A percentile compares a stretch with the other conserved stretches of the same genome.
Evolutionary conservation across 2,888 invertebrate species (phyloP).

Genomic region (Dolichopus griseipennis): DNA sequence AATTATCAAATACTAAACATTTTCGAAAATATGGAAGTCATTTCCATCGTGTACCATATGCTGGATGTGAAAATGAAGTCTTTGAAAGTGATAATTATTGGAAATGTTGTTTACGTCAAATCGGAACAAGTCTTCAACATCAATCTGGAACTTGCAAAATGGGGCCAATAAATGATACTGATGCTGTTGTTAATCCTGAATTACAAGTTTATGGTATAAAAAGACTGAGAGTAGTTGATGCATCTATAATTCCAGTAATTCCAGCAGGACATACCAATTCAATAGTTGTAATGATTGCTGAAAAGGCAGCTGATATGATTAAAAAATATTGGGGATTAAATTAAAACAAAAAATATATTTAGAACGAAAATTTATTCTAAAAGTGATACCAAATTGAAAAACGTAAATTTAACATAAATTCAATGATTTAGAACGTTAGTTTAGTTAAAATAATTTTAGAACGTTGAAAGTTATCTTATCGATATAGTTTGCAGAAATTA

Average conservation of each 20-base stretch:
- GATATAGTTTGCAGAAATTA: too few relatives aligned
- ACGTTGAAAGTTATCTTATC: too few relatives aligned
- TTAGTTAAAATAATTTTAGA: too few relatives aligned
- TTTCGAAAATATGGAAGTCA: conserved; percentile 49
- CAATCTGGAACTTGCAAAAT: conserved; percentile 62
- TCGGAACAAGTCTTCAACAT: conserved; percentile 64
- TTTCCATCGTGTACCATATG: conserved; percentile 51
- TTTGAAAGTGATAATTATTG: conserved; percentile 64
- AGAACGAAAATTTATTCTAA: too few relatives aligned
- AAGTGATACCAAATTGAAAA: too few relatives aligned
- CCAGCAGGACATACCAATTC: conserved; percentile 52
- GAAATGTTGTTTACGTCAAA: conserved; percentile 61
- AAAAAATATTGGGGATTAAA: conserved; percentile 43
- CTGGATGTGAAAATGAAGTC: conserved; percentile 54
- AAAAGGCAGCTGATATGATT: conserved; percentile 52
- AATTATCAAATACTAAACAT: conserved; percentile 46
- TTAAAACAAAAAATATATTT: neutral
- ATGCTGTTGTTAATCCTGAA: conserved; percentile 55
- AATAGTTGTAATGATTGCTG: conserved; percentile 52
- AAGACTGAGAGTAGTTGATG: conserved; percentile 49
- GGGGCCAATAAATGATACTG: conserved; percentile 51
- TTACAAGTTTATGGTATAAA: conserved; percentile 49
- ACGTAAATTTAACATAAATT: too few relatives aligned
- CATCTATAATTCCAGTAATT: conserved; percentile 52
- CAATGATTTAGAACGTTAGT: too few relatives aligned